Base-by-base conservation (phyloP, 2,888 invertebrate genomes). In the Tanytarsus gracilentus region DNA sequence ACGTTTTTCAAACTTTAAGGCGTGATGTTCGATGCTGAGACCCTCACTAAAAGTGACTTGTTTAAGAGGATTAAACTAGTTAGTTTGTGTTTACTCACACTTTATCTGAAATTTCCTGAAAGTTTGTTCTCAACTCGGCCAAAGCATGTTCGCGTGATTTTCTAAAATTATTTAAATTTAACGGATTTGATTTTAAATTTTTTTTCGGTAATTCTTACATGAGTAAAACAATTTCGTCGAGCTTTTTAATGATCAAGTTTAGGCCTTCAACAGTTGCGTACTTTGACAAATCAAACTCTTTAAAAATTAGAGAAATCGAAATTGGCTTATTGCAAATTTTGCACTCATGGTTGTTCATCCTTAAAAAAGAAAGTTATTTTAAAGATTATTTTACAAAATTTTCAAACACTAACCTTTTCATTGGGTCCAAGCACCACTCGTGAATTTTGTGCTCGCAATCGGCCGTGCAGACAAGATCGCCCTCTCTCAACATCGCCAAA, bases 371-470 rank as follows among this genome's bases (percentile, higher is more conserved):
- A 7, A 49, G 8, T 14, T 40, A 1, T 40, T 9, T 1, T 40
- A 36, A 21, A 18, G 16, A 40, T 9, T 16, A 40, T 40, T 40
- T 44, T n/a, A n/a, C n/a, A n/a, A 44, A 33, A 4, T 33, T 33
- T 33, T 5, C 33, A 2, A 33, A n/a, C n/a, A n/a, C 6, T 30
- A 8, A 40, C 33, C 7, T n/a, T 36, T 53, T 53, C 53, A 53
- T 53, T 7, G 11, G 7, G 4, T 33, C 53, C 6, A 53, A 11
- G 33, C 53, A 53, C 14, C 23, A 33, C n/a, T 53, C 53, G 11
- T 53, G 53, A 53, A 53, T 53, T 6, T 23, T 36, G 23, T 53
- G 53, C 16, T 53, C 53, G 25, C 53, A 53, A 11, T 21, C n/a
- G 8, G 36, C 3, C 6, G 53, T 21, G 25, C 53, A 53, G 8